Evolutionary conservation across 1,140 invertebrate species (phyloP), one percentile per base, ranked within the genome.

Genomic region (Homarus americanus): DNA sequence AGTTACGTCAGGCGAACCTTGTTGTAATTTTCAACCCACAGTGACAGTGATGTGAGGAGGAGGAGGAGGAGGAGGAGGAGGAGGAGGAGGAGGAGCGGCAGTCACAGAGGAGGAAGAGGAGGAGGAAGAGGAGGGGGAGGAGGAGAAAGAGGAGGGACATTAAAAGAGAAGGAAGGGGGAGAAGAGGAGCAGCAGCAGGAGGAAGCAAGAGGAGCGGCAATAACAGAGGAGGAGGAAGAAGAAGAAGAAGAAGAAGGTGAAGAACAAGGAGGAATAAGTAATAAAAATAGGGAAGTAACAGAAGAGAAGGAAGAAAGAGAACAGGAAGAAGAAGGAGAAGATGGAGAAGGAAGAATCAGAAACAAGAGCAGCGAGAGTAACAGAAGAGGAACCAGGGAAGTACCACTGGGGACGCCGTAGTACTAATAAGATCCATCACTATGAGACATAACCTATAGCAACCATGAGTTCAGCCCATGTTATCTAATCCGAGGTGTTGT

Each of bases 401-500:
- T 9, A 12, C 78, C 41, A 58, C 3, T 20, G 17, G 53, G 53
- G 28, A 80, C 78, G 41, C 78, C 53, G 78, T 9, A 40, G 41
- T 53, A 53, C 78, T 32, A 80, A 49, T 80, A 80, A 34, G 28
- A 38, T 41, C 41, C 17, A 53, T 49, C 53, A 53, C 78, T 80
- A 28, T 12, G 10, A 28, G 41, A 9, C 78, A 80, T 80, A 28
- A 80, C n/a, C 41, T 41, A 80, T 58, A 80, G 53, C 78, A n/a
- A 40, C 78, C 41, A 53, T 32, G 41, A n/a, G 20, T 53, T 41
- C 15, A 28, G 17, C 41, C n/a, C 41, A 80, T 80, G 24, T 80
- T 80, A 80, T 80, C 78, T 53, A n/a, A n/a, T n/a, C 41, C 41
- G n/a, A 28, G 44, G 41, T 53, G 44, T 80, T 80, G 78, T 80